Evolutionary conservation across 2,888 invertebrate genomes (phyloP).

Genomic region (Habrosyne pyritoides): DNA sequence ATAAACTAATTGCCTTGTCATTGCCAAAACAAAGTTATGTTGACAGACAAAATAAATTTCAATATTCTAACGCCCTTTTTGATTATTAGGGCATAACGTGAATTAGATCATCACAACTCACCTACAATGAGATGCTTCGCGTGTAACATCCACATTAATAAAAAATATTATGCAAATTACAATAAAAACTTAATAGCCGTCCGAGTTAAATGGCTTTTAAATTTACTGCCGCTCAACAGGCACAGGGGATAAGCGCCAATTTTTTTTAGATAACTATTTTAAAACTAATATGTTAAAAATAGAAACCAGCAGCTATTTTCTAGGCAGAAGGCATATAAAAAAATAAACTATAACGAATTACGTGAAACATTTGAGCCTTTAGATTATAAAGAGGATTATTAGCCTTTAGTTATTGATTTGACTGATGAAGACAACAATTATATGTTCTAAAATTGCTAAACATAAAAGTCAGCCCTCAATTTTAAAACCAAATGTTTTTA

Average conservation of each 20-base stretch:
- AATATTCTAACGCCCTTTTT: not conserved
- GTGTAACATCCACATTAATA: not conserved
- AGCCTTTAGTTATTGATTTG: too few species aligned
- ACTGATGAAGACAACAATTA: too few species aligned
- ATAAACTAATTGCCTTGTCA: not conserved
- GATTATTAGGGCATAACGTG: not conserved
- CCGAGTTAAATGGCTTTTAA: slow-evolving; percentile 39
- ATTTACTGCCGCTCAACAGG: slow-evolving; percentile 27
- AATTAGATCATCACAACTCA: not conserved
- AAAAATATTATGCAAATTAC: slow-evolving; percentile 23
- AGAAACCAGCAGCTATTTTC: slow-evolving; percentile 22
- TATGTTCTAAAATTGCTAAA: too few species aligned
- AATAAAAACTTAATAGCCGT: slow-evolving; percentile 25
- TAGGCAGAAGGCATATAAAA: slow-evolving; percentile 6
- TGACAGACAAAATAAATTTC: not conserved
- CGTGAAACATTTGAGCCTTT: not conserved
- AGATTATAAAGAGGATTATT: too few species aligned
- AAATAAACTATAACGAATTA: not conserved
- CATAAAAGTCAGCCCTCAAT: too few species aligned
- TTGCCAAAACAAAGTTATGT: not conserved
- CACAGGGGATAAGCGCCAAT: slow-evolving; percentile 28
- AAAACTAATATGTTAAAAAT: slow-evolving; percentile 23
- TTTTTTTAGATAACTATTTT: slow-evolving; percentile 26
- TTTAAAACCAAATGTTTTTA: too few species aligned
- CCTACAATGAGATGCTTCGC: not conserved